Conservation (phyloP, 2,797 vertebrate species). For the Loriculus beryllinus region DNA sequence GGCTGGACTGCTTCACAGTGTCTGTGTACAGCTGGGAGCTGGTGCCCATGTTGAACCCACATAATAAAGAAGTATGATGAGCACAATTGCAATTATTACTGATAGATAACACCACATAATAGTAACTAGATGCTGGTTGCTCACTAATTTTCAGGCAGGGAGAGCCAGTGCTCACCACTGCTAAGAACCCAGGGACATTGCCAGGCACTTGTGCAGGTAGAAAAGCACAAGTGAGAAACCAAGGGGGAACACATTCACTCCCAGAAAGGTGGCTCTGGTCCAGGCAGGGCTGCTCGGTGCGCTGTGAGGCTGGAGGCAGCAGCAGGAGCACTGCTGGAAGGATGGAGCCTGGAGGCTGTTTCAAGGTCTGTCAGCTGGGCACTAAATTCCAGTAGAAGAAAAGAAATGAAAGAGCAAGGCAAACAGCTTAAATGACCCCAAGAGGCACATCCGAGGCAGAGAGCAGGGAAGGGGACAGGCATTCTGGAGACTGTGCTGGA, state of each 20-base stretch:
- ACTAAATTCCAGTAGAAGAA: neutral
- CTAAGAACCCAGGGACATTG: neutral
- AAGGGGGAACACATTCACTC: neutral
- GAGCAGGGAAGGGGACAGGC: neutral
- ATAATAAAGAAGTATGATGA: neutral
- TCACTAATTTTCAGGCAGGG: neutral
- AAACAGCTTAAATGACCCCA: slow-evolving; percentile 23
- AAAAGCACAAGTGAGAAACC: neutral
- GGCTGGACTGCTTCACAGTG: neutral
- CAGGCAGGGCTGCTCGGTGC: rapidly evolving
- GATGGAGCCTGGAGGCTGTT: neutral
- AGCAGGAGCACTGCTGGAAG: neutral
- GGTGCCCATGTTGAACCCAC: neutral
- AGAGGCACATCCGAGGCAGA: neutral
- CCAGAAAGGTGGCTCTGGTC: neutral
- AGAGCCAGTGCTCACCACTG: neutral
- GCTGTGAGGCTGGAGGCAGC: neutral
- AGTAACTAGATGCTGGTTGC: neutral
- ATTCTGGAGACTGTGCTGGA: neutral
- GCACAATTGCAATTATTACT: neutral
- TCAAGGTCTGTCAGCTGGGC: neutral
- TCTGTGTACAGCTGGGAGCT: neutral
- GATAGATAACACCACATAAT: neutral
- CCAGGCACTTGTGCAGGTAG: neutral
- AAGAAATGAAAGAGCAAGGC: neutral